Evolutionary conservation across 1,140 invertebrate species (phyloP).

Genomic region (Whitmania pigra): DNA sequence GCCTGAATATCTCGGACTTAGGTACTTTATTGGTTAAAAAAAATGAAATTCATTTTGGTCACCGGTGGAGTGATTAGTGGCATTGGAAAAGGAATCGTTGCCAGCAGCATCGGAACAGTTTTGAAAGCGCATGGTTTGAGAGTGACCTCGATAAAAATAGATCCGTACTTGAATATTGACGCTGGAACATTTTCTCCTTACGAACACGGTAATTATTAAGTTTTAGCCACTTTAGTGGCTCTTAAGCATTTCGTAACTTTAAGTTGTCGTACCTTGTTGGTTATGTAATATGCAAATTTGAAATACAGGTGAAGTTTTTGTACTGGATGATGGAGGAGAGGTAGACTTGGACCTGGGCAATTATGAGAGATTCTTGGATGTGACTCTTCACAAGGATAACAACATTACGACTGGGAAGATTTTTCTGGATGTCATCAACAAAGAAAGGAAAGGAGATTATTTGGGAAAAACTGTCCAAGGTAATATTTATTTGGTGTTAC

Average conservation of each 20-base stretch:
- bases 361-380: conserved; percentile 92
- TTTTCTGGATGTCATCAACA: conserved; percentile 84
- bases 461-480: conserved; percentile 98
- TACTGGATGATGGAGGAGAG: conserved; percentile 95
- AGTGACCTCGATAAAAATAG: conserved; percentile 95
- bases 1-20: no score
- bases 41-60: conserved; percentile 89
- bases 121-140: conserved; percentile 78
- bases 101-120: conserved; percentile 85
- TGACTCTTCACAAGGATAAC: conserved; percentile 84
- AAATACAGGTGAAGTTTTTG: conserved; percentile 82
- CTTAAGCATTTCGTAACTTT: no score
- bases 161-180: conserved; percentile 97
- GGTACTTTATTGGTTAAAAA: no score
- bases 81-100: conserved; percentile 93
- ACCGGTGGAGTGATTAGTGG: conserved; percentile 96
- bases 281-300: no score
- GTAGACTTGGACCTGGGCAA: conserved; percentile 98
- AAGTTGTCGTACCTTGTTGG: no score
- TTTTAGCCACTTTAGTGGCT: no score
- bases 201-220: conserved; percentile 68
- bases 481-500: no score
- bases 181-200: conserved; percentile 96
- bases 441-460: conserved; percentile 84
- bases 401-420: conserved; percentile 99